These are phyloP conservation scores for Eupithecia inturbata DNA, from an alignment of 2,888 invertebrate genomes.

Conservation along the genomic window DNA sequence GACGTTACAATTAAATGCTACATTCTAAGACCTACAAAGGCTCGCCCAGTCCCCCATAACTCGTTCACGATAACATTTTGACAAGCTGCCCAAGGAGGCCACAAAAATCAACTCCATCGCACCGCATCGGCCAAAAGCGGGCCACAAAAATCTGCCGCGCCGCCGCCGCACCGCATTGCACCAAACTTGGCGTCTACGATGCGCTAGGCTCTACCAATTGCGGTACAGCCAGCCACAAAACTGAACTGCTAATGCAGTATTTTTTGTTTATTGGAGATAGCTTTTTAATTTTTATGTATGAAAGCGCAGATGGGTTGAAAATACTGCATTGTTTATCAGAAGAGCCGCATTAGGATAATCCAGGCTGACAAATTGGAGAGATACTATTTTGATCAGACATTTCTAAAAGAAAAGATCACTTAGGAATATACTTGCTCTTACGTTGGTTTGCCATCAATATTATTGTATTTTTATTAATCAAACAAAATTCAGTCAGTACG, in stretches of 20 bases:
- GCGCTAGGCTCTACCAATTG: conserved; percentile 30
- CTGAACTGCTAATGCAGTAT: neutral
- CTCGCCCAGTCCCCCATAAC: conserved; percentile 18
- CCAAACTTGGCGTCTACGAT: conserved; percentile 47
- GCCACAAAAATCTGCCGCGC: conserved; percentile 38
- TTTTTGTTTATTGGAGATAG: neutral
- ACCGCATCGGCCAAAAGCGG: neutral
- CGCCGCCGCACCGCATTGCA: conserved; percentile 59
- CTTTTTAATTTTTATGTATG: neutral
- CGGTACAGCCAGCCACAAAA: conserved; percentile 21
- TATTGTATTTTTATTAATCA: too few species aligned
- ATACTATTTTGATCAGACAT: neutral
- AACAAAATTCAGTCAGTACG: too few species aligned
- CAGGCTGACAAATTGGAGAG: neutral
- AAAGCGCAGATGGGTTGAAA: neutral
- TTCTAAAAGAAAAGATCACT: neutral
- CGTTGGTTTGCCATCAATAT: too few species aligned
- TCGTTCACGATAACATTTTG: conserved; percentile 27
- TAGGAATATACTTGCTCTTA: neutral
- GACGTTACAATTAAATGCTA: neutral
- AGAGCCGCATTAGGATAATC: neutral
- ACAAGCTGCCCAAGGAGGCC: conserved; percentile 30
- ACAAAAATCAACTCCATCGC: neutral
- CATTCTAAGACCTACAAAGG: conserved; percentile 5
- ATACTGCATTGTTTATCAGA: neutral